These are phyloP conservation scores for Aspidiotus destructor DNA, from an alignment of 2,888 invertebrate species.

Conservation along the genomic window DNA sequence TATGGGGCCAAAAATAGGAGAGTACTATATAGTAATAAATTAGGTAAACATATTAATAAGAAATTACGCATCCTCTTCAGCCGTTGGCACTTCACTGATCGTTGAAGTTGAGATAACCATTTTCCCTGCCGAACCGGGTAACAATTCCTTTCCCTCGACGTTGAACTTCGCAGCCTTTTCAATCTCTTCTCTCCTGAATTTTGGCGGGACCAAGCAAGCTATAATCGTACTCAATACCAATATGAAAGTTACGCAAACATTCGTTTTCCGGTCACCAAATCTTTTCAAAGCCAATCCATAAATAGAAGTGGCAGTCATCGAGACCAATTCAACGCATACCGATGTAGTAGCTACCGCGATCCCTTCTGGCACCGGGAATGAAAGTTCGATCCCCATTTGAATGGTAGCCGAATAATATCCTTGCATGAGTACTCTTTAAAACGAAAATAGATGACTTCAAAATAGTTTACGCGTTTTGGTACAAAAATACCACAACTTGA, in stretches of 20 bases:
- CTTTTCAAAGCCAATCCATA: not conserved
- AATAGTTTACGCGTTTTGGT: too few species aligned
- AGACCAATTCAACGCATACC: not conserved
- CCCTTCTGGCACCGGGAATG: conserved; percentile 19
- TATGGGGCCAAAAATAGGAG: too few species aligned
- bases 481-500: too few species aligned
- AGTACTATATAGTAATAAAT: too few species aligned
- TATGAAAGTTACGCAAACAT: not conserved
- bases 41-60: too few species aligned
- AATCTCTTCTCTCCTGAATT: conserved; percentile 17
- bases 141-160: too few species aligned
- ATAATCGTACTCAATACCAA: conserved; percentile 1
- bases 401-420: conserved; percentile 11
- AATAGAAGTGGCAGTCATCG: not conserved
- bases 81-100: too few species aligned
- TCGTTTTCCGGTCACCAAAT: not conserved
- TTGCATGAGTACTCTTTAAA: not conserved
- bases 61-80: too few species aligned
- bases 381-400: conserved; percentile 23
- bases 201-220: conserved; percentile 2
- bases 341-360: conserved; percentile 3
- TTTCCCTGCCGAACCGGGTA: too few species aligned
- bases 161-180: not conserved
- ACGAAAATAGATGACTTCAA: too few species aligned
- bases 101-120: too few species aligned